phyloP scores from a whole-genome alignment of 2,888 invertebrate species.

The Amorpha juglandis region DNA sequence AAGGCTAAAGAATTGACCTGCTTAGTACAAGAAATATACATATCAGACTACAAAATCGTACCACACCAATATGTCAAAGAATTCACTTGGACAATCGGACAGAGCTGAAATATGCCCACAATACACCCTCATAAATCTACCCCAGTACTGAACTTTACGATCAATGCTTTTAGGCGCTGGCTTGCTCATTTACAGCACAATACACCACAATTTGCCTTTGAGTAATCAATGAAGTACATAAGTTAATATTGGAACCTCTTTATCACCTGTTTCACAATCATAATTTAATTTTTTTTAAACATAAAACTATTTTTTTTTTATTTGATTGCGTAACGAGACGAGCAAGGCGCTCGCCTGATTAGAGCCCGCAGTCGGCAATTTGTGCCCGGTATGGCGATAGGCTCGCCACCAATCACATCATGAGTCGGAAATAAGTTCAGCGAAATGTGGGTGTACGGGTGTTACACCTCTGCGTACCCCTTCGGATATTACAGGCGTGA shows the following conservation, averaged over 20 bases:
- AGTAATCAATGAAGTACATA: slow-evolving; percentile 12
- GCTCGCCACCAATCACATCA: no score
- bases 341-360: no score
- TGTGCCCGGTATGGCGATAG: no score
- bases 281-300: not conserved
- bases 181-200: not conserved
- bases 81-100: not conserved
- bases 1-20: no score
- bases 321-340: no score
- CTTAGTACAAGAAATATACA: not conserved
- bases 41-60: not conserved
- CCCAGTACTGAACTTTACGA: slow-evolving; percentile 6
- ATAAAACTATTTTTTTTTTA: not conserved
- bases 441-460: no score
- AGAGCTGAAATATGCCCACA: not conserved
- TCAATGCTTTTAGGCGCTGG: slow-evolving; percentile 21
- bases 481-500: no score
- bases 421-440: no score
- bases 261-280: not conserved
- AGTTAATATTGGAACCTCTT: not conserved
- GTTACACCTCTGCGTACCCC: no score
- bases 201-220: slow-evolving; percentile 15
- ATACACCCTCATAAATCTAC: not conserved
- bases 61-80: not conserved
- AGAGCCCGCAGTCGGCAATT: no score